Conservation (phyloP, 64 coral and sea anemone genomes). For the Actinia tenebrosa region DNA sequence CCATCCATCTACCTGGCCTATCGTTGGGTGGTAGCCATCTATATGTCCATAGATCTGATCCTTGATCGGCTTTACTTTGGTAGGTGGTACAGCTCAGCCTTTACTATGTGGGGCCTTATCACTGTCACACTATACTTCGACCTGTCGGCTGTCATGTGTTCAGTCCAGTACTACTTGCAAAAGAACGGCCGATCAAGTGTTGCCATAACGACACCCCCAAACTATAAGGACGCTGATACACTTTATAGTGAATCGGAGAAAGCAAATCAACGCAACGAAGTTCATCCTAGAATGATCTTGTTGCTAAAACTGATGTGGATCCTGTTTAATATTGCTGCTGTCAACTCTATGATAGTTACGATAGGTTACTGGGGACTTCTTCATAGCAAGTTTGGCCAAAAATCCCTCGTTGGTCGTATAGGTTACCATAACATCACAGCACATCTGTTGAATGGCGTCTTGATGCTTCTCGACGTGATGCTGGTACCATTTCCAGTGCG, state of each 20-base stretch:
- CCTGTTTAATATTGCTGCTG: constrained; percentile 13
- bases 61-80: neutral
- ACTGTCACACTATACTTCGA: constrained; percentile 3
- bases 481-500: neutral
- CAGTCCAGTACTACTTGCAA: neutral
- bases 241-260: neutral
- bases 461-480: neutral
- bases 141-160: neutral
- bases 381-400: neutral
- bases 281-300: neutral
- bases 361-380: constrained; percentile 20
- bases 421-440: neutral
- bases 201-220: neutral
- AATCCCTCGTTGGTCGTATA: neutral
- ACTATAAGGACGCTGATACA: neutral
- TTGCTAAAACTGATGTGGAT: neutral
- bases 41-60: neutral
- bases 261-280: neutral
- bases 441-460: constrained; percentile 16
- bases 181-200: neutral
- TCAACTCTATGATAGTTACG: constrained; percentile 9
- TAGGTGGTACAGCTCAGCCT: neutral
- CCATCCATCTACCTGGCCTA: constrained; percentile 8
- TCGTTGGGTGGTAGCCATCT: constrained; percentile 12
- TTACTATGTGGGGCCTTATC: constrained; percentile 5